Evolutionary conservation across 2,888 invertebrate genomes (phyloP).

Genomic region (Drosophila ezoana): DNA sequence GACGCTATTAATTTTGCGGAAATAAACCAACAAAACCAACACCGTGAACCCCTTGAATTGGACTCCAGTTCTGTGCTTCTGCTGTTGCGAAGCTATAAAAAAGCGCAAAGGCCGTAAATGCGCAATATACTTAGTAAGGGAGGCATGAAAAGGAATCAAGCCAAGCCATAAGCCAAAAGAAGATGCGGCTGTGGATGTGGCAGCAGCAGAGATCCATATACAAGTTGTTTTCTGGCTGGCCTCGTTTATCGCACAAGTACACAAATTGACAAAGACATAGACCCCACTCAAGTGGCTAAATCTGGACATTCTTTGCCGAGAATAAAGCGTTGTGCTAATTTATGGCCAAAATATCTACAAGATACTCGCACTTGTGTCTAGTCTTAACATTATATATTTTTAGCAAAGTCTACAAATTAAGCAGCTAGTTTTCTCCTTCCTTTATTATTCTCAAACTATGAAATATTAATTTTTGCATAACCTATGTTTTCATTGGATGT

Average conservation of each 20-base stretch:
- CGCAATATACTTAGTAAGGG: conserved; percentile 34
- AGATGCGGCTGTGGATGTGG: conserved; percentile 26
- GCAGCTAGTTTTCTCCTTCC: too few species aligned
- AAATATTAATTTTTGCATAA: too few species aligned
- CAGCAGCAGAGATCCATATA: conserved; percentile 56
- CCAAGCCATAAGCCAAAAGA: conserved; percentile 45
- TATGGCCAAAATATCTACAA: conserved; percentile 55
- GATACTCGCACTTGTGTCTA: conserved; percentile 27
- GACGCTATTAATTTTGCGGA: conserved; percentile 79
- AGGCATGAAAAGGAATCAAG: conserved; percentile 42
- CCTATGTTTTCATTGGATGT: too few species aligned
- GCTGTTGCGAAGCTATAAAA: conserved; percentile 67
- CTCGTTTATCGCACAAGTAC: conserved; percentile 22
- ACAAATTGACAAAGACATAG: conserved; percentile 6
- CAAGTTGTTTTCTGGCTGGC: conserved; percentile 48
- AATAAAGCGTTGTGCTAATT: conserved; percentile 64
- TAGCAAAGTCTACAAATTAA: too few species aligned
- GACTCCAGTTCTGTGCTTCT: conserved; percentile 31
- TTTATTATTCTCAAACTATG: too few species aligned
- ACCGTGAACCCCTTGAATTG: conserved; percentile 36
- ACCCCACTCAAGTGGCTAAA: conserved; percentile 46
- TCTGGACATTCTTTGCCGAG: conserved; percentile 29
- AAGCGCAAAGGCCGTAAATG: conserved; percentile 56
- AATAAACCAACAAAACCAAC: conserved; percentile 75
- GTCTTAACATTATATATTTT: conserved; percentile 31